Evolutionary conservation across 2,797 vertebrate genomes (phyloP).

Genomic region (Hypotaenidia philippensis): DNA sequence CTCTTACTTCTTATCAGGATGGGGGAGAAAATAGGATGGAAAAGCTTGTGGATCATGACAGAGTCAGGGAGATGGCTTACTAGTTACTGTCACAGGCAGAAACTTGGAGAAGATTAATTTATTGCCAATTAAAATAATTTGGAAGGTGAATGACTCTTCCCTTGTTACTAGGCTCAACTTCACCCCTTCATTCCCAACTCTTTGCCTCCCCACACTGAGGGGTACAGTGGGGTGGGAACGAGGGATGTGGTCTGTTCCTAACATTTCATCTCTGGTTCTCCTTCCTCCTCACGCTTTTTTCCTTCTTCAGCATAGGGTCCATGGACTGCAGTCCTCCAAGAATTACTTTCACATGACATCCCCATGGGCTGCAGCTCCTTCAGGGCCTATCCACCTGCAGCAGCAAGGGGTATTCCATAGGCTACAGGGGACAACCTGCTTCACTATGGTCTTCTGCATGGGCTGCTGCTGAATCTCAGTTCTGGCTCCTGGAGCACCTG

Average conservation of each 20-base stretch:
- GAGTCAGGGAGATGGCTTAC: not conserved
- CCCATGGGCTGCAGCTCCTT: not conserved
- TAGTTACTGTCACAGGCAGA: fast-evolving
- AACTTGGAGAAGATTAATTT: not conserved
- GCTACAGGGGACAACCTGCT: not conserved
- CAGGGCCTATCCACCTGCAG: not conserved
- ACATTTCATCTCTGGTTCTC: not conserved
- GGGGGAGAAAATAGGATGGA: not conserved
- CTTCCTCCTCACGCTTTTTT: not conserved
- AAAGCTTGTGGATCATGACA: not conserved
- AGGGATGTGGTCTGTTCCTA: not conserved
- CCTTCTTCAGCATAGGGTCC: not conserved
- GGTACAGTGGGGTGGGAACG: fast-evolving
- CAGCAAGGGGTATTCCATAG: fast-evolving
- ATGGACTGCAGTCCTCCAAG: not conserved
- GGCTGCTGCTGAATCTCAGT: not conserved
- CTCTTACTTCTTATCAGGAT: not conserved
- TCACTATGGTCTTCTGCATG: not conserved
- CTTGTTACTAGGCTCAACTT: not conserved
- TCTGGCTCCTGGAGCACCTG: not conserved
- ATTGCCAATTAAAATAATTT: not conserved
- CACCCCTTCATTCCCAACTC: not conserved
- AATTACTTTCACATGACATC: not conserved
- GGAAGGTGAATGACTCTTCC: not conserved
- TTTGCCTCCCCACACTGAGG: fast-evolving